These are phyloP conservation scores for Caradrina clavipalpis DNA, from an alignment of 2,888 invertebrate species.

Conservation along the genomic window DNA sequence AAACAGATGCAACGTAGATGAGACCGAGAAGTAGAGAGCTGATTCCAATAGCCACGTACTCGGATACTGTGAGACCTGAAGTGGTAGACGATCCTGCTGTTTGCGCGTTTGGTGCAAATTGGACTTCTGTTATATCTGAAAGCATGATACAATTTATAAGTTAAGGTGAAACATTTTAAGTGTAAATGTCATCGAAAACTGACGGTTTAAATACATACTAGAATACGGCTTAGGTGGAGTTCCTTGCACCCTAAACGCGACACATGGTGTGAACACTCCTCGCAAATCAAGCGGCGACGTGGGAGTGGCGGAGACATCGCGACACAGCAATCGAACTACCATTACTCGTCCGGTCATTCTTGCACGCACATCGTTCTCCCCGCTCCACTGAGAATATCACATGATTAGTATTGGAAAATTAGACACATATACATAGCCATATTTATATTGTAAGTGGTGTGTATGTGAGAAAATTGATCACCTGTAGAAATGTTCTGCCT, in stretches of 20 bases:
- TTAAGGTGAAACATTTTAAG: not conserved
- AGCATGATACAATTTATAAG: constrained; percentile 50
- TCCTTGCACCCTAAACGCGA: constrained; percentile 96
- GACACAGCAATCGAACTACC: constrained; percentile 95
- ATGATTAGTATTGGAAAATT: constrained; percentile 58
- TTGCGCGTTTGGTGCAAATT: constrained; percentile 93
- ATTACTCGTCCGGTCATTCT: constrained; percentile 96
- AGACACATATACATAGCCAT: not conserved
- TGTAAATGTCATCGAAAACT: not conserved
- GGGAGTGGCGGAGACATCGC: constrained; percentile 92
- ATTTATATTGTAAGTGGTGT: too few relatives aligned
- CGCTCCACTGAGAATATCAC: constrained; percentile 93
- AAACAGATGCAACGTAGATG: constrained; percentile 96
- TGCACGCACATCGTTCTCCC: constrained; percentile 94
- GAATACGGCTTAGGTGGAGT: constrained; percentile 92
- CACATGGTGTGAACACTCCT: constrained; percentile 95
- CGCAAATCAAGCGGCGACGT: constrained; percentile 87
- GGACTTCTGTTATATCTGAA: constrained; percentile 95
- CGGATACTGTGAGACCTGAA: constrained; percentile 93
- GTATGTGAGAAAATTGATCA: constrained; percentile 71
- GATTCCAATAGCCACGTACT: constrained; percentile 96
- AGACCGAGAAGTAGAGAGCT: constrained; percentile 96
- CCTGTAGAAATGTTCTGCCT: constrained; percentile 95
- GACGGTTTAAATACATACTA: constrained; percentile 50
- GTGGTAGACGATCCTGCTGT: constrained; percentile 89